A percentile compares a stretch with the other conserved stretches of the same genome.
Conservation (phyloP, 2,113 vertebrate species). For the Rissa tridactyla region DNA sequence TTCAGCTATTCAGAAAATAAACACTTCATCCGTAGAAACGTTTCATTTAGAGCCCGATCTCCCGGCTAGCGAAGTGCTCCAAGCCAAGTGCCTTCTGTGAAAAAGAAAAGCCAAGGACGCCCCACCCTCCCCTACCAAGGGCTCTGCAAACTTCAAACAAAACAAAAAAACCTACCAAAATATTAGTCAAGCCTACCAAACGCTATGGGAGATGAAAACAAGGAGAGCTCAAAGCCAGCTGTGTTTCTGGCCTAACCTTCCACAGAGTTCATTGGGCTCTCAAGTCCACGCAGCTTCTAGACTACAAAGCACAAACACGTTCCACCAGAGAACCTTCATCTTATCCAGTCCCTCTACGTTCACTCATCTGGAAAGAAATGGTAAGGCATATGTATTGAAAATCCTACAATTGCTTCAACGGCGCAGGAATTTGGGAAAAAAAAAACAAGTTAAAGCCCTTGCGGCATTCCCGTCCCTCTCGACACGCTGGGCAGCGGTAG, state of each 20-base stretch:
- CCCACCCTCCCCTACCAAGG: not conserved
- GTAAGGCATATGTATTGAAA: not conserved
- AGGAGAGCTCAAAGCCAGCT: not conserved
- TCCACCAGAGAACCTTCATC: not conserved
- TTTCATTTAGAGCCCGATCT: not conserved
- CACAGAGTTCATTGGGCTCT: not conserved
- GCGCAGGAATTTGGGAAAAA: not conserved
- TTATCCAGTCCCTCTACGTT: not conserved
- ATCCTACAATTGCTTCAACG: not conserved
- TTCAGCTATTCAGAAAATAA: not conserved
- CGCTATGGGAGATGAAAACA: rapidly evolving
- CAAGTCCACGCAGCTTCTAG: not conserved
- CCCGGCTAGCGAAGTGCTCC: not conserved
- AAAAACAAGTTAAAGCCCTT: rapidly evolving
- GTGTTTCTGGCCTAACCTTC: not conserved
- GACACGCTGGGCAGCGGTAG: rapidly evolving
- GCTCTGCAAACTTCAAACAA: not conserved
- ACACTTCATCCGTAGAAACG: not conserved
- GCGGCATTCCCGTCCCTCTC: not conserved
- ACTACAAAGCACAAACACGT: not conserved
- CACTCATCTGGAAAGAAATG: not conserved
- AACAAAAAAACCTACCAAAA: not conserved
- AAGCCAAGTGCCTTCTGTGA: not conserved
- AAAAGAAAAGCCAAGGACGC: not conserved
- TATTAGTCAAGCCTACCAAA: not conserved